Conservation (phyloP, 2,797 vertebrate species). For the Xenopus petersii region DNA sequence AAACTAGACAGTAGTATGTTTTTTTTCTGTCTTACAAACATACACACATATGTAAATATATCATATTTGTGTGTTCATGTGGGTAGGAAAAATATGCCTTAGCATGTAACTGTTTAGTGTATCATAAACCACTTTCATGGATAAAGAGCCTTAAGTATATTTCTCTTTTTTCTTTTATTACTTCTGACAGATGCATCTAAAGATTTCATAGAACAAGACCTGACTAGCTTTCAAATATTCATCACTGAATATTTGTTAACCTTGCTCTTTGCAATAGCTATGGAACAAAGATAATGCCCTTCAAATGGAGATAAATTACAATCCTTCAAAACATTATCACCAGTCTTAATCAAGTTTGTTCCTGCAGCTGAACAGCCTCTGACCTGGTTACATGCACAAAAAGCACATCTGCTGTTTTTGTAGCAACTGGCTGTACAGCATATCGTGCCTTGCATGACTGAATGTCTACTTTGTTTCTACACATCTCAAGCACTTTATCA, state of each 20-base stretch:
- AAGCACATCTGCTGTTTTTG: constrained; percentile 55
- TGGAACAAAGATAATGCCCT: constrained; percentile 68
- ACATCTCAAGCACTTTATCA: constrained; percentile 13
- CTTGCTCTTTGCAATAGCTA: constrained; percentile 62
- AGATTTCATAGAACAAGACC: constrained; percentile 59
- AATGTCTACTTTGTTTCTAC: constrained; percentile 24
- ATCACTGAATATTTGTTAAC: constrained; percentile 70
- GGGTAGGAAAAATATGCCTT: constrained; percentile 53
- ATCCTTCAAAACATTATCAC: constrained; percentile 71
- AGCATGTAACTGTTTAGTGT: constrained; percentile 57
- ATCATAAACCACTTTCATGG: constrained; percentile 61
- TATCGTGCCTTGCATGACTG: constrained; percentile 29
- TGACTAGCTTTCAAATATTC: constrained; percentile 70
- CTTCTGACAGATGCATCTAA: constrained; percentile 60
- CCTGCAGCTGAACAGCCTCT: constrained; percentile 62
- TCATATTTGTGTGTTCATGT: too few species aligned
- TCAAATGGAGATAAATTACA: constrained; percentile 73
- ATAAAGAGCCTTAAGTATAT: constrained; percentile 60
- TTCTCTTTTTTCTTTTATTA: constrained; percentile 60
- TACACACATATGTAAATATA: too few species aligned
- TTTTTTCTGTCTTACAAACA: too few species aligned
- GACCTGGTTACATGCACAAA: constrained; percentile 66
- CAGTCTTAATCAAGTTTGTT: constrained; percentile 68
- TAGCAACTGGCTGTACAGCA: constrained; percentile 33
- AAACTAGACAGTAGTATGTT: too few species aligned